phyloP scores from a whole-genome alignment of 2,888 invertebrate genomes.

The Cristatella mucedo region DNA sequence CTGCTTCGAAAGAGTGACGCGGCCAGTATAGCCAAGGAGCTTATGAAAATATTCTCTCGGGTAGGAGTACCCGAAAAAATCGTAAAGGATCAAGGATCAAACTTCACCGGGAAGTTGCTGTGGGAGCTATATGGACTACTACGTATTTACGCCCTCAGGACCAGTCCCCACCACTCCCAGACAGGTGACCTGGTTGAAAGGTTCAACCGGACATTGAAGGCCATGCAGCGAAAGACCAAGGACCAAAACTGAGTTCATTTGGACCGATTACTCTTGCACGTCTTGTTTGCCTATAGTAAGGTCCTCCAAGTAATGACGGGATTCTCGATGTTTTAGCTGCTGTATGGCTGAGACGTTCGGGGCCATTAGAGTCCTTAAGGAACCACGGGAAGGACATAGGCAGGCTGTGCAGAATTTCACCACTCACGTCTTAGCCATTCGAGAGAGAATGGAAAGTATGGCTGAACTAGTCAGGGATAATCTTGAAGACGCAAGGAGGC shows the following conservation, averaged over 20 bases:
- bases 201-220: constrained; percentile 15
- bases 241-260: constrained; percentile 9
- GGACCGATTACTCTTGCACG: constrained; percentile 1
- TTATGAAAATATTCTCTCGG: constrained; percentile 13
- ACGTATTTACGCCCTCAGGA: constrained; percentile 11
- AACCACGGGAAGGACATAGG: too few species aligned
- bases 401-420: too few species aligned
- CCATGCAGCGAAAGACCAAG: constrained; percentile 12
- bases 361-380: too few species aligned
- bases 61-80: constrained; percentile 15
- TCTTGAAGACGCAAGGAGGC: too few species aligned
- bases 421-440: too few species aligned
- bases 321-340: constrained; percentile 14
- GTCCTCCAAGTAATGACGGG: constrained; percentile 7
- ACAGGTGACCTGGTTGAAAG: constrained; percentile 14
- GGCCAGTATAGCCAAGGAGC: constrained; percentile 15
- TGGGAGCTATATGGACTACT: constrained; percentile 12
- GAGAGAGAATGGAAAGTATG: too few species aligned
- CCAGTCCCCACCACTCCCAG: constrained; percentile 14
- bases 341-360: constrained; percentile 14
- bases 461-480: too few species aligned
- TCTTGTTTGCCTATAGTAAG: constrained; percentile 3
- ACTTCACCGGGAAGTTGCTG: constrained; percentile 15
- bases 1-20: constrained; percentile 12
- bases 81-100: constrained; percentile 15